Evolutionary conservation across 1,140 invertebrate species (phyloP).

Genomic region (Diorhabda carinulata): DNA sequence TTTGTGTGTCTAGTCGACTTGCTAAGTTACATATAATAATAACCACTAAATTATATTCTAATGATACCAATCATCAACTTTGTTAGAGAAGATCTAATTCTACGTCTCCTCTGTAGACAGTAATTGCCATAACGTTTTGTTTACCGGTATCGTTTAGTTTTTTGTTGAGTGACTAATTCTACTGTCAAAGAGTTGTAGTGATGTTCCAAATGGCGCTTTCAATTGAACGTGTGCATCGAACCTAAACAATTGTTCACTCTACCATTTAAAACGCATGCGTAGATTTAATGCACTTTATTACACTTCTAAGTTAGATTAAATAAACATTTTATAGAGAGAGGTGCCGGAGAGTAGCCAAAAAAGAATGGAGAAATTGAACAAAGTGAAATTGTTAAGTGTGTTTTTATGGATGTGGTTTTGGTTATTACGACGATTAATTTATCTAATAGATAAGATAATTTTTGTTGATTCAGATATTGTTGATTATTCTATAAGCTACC

Average conservation of each 20-base stretch:
- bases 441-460: slow-evolving; percentile 32
- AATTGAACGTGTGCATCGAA: slow-evolving; percentile 7
- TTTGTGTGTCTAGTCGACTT: too few species aligned
- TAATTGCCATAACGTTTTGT: too few species aligned
- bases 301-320: not conserved
- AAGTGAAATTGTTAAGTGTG: slow-evolving; percentile 19
- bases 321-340: too few species aligned
- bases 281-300: not conserved
- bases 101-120: too few species aligned
- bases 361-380: slow-evolving; percentile 4
- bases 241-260: slow-evolving; percentile 12
- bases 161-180: too few species aligned
- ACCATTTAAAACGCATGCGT: not conserved
- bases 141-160: too few species aligned
- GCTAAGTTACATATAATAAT: too few species aligned
- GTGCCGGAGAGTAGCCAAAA: too few species aligned
- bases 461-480: slow-evolving; percentile 22
- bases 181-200: too few species aligned
- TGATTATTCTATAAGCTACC: slow-evolving; percentile 8
- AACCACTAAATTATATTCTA: too few species aligned
- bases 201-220: not conserved
- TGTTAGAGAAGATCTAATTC: too few species aligned
- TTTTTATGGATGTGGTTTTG: slow-evolving; percentile 25
- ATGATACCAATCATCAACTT: too few species aligned
- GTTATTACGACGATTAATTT: slow-evolving; percentile 21